Evolutionary conservation across 2,113 vertebrate genomes (phyloP).

Genomic region (Uria lomvia): DNA sequence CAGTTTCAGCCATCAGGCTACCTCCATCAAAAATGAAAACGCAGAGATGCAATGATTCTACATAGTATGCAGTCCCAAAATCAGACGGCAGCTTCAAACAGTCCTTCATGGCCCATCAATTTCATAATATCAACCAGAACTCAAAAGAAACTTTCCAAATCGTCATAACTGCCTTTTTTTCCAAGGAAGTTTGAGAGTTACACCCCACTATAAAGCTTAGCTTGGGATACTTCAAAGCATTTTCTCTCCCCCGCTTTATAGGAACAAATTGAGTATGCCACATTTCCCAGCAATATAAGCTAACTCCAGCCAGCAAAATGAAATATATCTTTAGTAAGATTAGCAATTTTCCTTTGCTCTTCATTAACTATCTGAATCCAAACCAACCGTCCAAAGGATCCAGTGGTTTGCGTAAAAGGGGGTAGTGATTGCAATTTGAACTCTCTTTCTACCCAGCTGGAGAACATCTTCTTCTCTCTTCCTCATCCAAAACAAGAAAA

Average conservation of each 20-base stretch:
- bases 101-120: not conserved
- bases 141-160: not conserved
- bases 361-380: not conserved
- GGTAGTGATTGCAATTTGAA: not conserved
- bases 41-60: not conserved
- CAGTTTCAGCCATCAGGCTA: not conserved
- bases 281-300: not conserved
- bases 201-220: not conserved
- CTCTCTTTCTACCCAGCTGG: not conserved
- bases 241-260: not conserved
- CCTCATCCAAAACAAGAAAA: not conserved
- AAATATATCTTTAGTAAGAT: not conserved
- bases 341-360: slow-evolving; percentile 16
- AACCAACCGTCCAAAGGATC: not conserved
- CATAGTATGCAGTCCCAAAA: not conserved
- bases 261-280: not conserved
- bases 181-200: not conserved
- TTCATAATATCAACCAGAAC: not conserved
- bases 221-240: not conserved
- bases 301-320: not conserved
- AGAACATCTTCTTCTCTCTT: slow-evolving; percentile 7
- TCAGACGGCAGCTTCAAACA: not conserved
- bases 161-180: not conserved
- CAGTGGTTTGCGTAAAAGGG: not conserved
- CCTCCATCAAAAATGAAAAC: not conserved